Evolutionary conservation across 2,113 vertebrate species (phyloP), one percentile per base, ranked within the genome.

Genomic region (Cynoglossus semilaevis): DNA sequence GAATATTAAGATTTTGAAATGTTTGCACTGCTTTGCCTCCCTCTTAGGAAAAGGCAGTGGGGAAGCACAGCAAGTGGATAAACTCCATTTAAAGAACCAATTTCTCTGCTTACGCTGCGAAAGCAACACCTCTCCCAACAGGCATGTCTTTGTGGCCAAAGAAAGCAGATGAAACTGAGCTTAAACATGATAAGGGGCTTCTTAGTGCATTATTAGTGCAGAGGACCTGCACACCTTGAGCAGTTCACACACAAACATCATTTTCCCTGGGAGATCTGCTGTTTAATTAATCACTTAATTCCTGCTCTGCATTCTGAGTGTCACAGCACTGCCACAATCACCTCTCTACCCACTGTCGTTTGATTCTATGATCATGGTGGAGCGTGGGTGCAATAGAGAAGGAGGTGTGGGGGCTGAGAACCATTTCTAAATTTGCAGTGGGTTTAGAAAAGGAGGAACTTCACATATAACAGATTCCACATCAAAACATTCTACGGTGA

Each of bases 281-380:
- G 86, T 83, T 91, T 90, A 91, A 91, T 90, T 89, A 90, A 91
- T 90, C 85, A 90, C 84, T 87, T 76, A 72, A 85, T 85, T 84
- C 83, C 74, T 76, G 62, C 78, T 74, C 75, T 35, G 79, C 76
- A 77, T 74, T 81, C 72, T 69, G 67, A 52, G 66, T 83, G 84
- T 86, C 88, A 88, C 80, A 85, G 85, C 85, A 77, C 78, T 51
- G 78, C 74, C 77, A 77, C 88, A 81, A 83, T 85, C 80, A 67
- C 72, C 77, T 14, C 76, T 72, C 72, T 77, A 80, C 76, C 79
- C 72, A 51, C 79, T 51, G 72, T 67, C 22, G 66, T 91, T 88
- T 91, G 82, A 90, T 88, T 87, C 84, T 38, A 11, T 70, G 77
- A 88, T 88, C 80, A 82, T 29, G 73, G 76, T 63, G 71, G 69